phyloP scores from a whole-genome alignment of 2,797 vertebrate genomes.

The Atherinosoma microstoma region DNA sequence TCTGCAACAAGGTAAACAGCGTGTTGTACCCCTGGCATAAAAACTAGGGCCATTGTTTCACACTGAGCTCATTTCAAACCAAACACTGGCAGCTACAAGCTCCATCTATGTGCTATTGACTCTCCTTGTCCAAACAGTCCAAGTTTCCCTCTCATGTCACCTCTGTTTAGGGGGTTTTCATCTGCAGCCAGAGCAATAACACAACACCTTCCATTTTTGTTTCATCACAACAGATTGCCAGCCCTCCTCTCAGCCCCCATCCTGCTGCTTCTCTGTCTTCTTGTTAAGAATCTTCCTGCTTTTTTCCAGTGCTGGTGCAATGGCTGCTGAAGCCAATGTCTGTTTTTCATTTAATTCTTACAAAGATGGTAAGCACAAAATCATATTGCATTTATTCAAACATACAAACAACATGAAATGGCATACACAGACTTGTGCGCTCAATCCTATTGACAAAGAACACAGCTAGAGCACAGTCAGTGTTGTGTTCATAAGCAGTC shows the following conservation, averaged over 20 bases:
- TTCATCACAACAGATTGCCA: slow-evolving; percentile 62
- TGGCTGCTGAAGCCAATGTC: slow-evolving; percentile 22
- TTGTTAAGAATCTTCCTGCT: slow-evolving; percentile 48
- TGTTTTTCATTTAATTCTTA: slow-evolving; percentile 45
- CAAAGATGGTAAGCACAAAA: slow-evolving; percentile 34
- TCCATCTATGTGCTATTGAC: slow-evolving; percentile 47
- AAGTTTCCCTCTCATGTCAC: slow-evolving; percentile 51
- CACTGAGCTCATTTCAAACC: slow-evolving; percentile 54
- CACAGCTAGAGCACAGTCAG: slow-evolving; percentile 33
- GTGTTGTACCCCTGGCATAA: slow-evolving; percentile 60
- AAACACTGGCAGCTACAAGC: slow-evolving; percentile 48
- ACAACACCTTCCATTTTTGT: slow-evolving; percentile 51
- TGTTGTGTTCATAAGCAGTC: slow-evolving; percentile 45
- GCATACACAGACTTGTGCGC: slow-evolving; percentile 13
- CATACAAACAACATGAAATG: slow-evolving; percentile 20
- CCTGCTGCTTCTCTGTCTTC: slow-evolving; percentile 27
- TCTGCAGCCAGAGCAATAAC: slow-evolving; percentile 59
- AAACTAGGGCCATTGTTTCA: slow-evolving; percentile 55
- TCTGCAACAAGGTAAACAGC: slow-evolving; percentile 66
- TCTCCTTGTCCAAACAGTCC: slow-evolving; percentile 51
- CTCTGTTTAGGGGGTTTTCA: slow-evolving; percentile 46
- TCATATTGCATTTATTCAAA: slow-evolving; percentile 35
- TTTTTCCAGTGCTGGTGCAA: slow-evolving; percentile 36
- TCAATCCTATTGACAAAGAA: slow-evolving; percentile 18
- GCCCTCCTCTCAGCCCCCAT: slow-evolving; percentile 28